Conservation (phyloP, 1,140 invertebrate genomes). For the Macrosteles quadrilineatus region DNA sequence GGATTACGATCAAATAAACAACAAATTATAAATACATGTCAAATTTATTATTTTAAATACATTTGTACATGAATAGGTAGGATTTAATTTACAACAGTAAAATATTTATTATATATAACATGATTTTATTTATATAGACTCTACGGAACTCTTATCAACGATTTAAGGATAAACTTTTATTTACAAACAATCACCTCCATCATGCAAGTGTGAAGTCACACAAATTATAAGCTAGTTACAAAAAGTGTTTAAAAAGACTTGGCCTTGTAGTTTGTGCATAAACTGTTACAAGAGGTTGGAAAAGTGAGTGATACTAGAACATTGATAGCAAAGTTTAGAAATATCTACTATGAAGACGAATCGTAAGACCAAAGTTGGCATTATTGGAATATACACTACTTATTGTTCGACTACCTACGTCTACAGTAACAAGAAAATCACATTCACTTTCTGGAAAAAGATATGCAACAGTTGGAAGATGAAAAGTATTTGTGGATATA, state of each 20-base stretch:
- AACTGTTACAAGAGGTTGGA: no score
- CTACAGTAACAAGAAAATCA: neutral
- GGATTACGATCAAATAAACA: no score
- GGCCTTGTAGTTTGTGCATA: slow-evolving; percentile 4
- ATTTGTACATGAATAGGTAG: slow-evolving; percentile 22
- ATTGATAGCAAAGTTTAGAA: neutral
- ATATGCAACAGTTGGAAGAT: neutral
- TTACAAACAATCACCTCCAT: neutral
- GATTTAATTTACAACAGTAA: slow-evolving; percentile 21
- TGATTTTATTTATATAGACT: neutral
- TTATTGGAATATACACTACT: neutral
- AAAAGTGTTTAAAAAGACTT: slow-evolving; percentile 19
- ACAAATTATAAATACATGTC: slow-evolving; percentile 21
- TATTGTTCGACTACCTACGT: slow-evolving; percentile 18
- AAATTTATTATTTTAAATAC: slow-evolving; percentile 23
- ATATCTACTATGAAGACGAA: neutral
- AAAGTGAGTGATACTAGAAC: neutral
- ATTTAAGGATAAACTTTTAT: neutral
- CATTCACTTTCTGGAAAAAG: neutral
- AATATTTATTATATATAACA: slow-evolving; percentile 22
- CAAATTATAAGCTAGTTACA: slow-evolving; percentile 12
- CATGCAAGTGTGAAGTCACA: neutral
- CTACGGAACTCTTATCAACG: neutral
- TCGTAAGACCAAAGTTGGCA: neutral
- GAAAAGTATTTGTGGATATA: neutral